Evolutionary conservation across 2,797 vertebrate genomes (phyloP).

Genomic region (Characodon lateralis): DNA sequence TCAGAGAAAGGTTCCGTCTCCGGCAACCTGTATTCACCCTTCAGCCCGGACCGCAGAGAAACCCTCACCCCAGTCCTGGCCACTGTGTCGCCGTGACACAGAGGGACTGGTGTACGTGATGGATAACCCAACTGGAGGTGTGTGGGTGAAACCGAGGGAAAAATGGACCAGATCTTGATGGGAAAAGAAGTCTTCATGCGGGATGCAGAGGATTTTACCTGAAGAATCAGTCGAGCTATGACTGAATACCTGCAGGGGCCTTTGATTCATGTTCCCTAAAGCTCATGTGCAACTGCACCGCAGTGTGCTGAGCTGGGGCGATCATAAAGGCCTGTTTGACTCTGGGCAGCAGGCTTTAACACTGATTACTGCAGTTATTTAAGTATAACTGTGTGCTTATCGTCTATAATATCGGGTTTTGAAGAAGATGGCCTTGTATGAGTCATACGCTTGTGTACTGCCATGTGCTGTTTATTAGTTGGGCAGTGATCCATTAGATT

Average conservation of each 20-base stretch:
- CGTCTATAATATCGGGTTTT: neutral
- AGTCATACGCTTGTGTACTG: neutral
- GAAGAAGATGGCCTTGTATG: neutral
- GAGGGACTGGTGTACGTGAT: slow-evolving; percentile 77
- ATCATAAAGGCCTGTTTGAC: neutral
- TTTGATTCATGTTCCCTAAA: slow-evolving; percentile 15
- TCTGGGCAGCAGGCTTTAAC: slow-evolving; percentile 1
- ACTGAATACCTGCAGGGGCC: slow-evolving; percentile 15
- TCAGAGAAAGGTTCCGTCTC: slow-evolving; percentile 37
- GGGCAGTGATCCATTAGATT: neutral
- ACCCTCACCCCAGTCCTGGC: slow-evolving; percentile 29
- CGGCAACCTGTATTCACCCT: slow-evolving; percentile 8
- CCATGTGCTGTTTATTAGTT: neutral
- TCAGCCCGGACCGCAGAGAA: slow-evolving; percentile 16
- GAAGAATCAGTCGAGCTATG: slow-evolving; percentile 6
- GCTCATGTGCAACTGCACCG: neutral
- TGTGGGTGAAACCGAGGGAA: slow-evolving; percentile 76
- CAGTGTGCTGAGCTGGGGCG: neutral
- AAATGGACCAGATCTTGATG: slow-evolving; percentile 68
- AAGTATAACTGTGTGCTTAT: neutral
- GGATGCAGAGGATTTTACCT: neutral
- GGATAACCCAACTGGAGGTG: slow-evolving; percentile 80
- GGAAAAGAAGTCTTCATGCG: neutral
- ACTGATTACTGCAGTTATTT: slow-evolving; percentile 30
- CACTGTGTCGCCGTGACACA: slow-evolving; percentile 43